A percentile compares a stretch with the other conserved stretches of the same genome.
Evolutionary conservation across 2,797 vertebrate species (phyloP).

Genomic region (Esox masquinongy): DNA sequence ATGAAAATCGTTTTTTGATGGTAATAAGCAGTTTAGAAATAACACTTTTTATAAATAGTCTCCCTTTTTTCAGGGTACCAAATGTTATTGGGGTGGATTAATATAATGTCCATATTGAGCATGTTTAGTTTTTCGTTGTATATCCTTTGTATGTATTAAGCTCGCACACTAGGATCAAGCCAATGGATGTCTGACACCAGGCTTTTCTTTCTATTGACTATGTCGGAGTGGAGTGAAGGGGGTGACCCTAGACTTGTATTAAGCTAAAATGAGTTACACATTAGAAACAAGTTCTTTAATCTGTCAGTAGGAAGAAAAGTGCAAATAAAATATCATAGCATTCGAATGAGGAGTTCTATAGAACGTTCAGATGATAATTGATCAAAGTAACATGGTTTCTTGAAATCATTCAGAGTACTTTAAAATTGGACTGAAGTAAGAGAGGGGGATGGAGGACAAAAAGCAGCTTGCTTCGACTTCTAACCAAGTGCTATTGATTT

Average conservation of each 20-base stretch:
- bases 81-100: too few relatives aligned
- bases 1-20: too few relatives aligned
- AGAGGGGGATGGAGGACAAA: neutral
- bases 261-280: neutral
- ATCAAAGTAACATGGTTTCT: neutral
- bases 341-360: neutral
- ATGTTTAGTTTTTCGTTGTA: too few relatives aligned
- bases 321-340: neutral
- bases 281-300: neutral
- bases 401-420: neutral
- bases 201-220: neutral
- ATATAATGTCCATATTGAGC: too few relatives aligned
- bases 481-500: slow-evolving; percentile 2
- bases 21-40: too few relatives aligned
- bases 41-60: too few relatives aligned
- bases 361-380: neutral
- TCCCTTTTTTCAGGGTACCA: too few relatives aligned
- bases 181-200: neutral
- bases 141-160: too few relatives aligned
- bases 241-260: neutral
- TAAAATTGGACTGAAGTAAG: neutral
- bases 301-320: neutral
- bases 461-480: neutral
- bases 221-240: neutral
- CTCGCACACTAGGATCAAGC: too few relatives aligned